A percentile compares a stretch with the other conserved stretches of the same genome.
phyloP scores from a whole-genome alignment of 2,888 invertebrate species.

The Epiperipatus broadwayi region DNA sequence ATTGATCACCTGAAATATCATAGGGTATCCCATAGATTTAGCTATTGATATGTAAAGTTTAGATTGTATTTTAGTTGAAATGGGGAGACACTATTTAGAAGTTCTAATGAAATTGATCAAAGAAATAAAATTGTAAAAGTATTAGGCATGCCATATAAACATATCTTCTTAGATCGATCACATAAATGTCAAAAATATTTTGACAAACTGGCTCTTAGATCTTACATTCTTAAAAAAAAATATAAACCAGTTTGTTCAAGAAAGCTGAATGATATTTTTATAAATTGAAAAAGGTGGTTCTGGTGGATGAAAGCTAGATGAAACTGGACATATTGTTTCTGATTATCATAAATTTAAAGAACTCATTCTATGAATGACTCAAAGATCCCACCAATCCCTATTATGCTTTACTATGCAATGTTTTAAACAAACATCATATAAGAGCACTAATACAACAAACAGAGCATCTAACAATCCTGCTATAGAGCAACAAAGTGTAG shows the following conservation, averaged over 20 bases:
- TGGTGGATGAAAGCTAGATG: constrained; percentile 73
- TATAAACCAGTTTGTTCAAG: constrained; percentile 77
- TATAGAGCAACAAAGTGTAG: constrained; percentile 23
- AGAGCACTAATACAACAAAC: constrained; percentile 42
- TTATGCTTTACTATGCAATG: constrained; percentile 93
- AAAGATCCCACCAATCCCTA: constrained; percentile 87
- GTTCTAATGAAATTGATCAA: too few relatives aligned
- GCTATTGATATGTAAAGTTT: too few relatives aligned
- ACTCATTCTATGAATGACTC: constrained; percentile 89
- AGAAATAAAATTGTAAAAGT: too few relatives aligned
- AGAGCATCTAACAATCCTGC: constrained; percentile 31
- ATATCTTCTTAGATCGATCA: too few relatives aligned
- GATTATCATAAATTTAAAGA: constrained; percentile 99
- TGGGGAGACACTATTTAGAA: too few relatives aligned
- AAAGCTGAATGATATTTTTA: constrained; percentile 82
- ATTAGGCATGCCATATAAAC: too few relatives aligned
- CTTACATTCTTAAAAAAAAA: too few relatives aligned
- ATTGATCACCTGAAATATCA: too few relatives aligned
- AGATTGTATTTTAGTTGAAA: too few relatives aligned
- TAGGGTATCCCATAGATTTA: too few relatives aligned
- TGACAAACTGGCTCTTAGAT: too few relatives aligned
- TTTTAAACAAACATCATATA: constrained; percentile 92
- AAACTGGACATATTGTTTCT: constrained; percentile 84
- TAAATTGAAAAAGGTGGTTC: constrained; percentile 88
- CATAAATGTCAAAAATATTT: too few relatives aligned